Percentiles rank a stretch among this genome's conserved stretches.
Evolutionary conservation across 2,797 vertebrate species (phyloP).

Genomic region (Naso thynnoides): DNA sequence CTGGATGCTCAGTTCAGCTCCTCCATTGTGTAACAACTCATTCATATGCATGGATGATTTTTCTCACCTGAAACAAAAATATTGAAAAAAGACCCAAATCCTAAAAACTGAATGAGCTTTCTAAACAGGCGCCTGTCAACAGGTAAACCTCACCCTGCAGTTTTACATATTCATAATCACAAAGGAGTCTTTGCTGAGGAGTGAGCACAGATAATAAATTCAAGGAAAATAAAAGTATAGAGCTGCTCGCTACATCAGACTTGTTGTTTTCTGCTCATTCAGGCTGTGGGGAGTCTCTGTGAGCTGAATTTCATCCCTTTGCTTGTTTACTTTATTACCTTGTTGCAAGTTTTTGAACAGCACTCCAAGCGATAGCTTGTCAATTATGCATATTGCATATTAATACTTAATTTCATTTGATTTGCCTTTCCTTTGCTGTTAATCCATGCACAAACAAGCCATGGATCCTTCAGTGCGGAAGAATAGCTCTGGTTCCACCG

Average conservation of each 20-base stretch:
- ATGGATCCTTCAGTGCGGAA: conserved; percentile 62
- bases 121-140: conserved; percentile 32
- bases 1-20: conserved; percentile 3
- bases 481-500: conserved; percentile 50
- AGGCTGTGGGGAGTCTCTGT: conserved; percentile 7
- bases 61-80: not conserved
- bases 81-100: conserved; percentile 5
- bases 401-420: conserved; percentile 80
- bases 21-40: conserved; percentile 12
- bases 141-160: conserved; percentile 53
- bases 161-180: conserved; percentile 56
- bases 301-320: conserved; percentile 30
- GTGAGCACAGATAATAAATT: conserved; percentile 35
- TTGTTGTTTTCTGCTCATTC: conserved; percentile 9
- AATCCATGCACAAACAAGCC: conserved; percentile 73
- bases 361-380: conserved; percentile 65
- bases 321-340: conserved; percentile 71
- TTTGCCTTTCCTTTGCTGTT: conserved; percentile 73
- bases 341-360: conserved; percentile 64
- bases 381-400: conserved; percentile 78
- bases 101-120: conserved; percentile 23
- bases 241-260: conserved; percentile 8
- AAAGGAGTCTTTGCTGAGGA: conserved; percentile 22
- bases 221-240: conserved; percentile 14
- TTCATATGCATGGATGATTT: conserved; percentile 29